These are phyloP conservation scores for Metacarcinus magister DNA, from an alignment of 2,888 invertebrate species.

Conservation along the genomic window DNA sequence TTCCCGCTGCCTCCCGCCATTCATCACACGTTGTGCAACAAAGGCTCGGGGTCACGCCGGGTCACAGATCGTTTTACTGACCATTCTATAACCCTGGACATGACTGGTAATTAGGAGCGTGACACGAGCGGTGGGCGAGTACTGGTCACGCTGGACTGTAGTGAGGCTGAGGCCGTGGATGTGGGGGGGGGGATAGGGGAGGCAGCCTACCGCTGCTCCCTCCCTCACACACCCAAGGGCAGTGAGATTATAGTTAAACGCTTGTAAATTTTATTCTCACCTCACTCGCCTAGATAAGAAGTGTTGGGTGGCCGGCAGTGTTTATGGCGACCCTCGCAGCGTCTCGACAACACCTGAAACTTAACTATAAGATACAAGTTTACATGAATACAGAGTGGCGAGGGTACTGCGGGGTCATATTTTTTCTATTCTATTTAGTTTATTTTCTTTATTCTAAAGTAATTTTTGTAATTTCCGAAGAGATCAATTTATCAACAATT, in stretches of 20 bases:
- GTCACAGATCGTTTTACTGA: constrained; percentile 55
- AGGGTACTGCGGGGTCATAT: neutral
- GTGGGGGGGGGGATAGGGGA: neutral
- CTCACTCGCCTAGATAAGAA: neutral
- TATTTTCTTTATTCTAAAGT: too few relatives aligned
- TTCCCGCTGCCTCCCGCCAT: neutral
- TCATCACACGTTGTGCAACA: neutral
- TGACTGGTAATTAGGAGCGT: constrained; percentile 63
- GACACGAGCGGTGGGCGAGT: constrained; percentile 43
- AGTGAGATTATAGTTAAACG: neutral
- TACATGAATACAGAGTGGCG: neutral
- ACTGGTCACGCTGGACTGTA: constrained; percentile 1
- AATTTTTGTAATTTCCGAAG: too few relatives aligned
- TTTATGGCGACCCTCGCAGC: neutral
- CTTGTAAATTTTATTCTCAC: neutral
- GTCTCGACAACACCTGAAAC: neutral
- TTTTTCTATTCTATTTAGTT: neutral
- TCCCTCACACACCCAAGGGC: neutral
- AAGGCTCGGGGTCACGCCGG: neutral
- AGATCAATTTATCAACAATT: too few relatives aligned
- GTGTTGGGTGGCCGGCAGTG: neutral
- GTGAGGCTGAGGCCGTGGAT: neutral
- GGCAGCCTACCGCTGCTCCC: neutral
- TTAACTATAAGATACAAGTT: neutral
- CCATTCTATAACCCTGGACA: constrained; percentile 47